Percentiles rank a stretch among this genome's conserved stretches.
Evolutionary conservation across 2,888 invertebrate genomes (phyloP).

Genomic region (Melanophora roralis): DNA sequence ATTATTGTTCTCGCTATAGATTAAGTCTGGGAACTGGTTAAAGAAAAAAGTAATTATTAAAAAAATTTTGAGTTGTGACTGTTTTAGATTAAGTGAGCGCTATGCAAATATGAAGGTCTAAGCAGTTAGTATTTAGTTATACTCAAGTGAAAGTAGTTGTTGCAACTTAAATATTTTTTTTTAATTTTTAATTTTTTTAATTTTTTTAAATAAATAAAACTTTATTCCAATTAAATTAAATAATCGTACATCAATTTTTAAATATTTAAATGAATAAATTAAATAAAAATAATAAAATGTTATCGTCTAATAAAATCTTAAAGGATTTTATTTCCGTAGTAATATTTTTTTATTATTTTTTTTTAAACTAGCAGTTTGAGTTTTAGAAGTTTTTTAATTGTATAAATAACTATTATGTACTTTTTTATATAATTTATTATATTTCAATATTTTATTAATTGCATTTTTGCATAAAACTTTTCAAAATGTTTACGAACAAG

Average conservation of each 20-base stretch:
- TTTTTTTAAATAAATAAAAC: background rate
- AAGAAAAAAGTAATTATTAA: no score
- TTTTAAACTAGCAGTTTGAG: background rate
- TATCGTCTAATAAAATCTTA: background rate
- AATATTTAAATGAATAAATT: background rate
- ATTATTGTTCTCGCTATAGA: no score
- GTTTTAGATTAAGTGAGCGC: no score
- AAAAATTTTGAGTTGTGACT: no score
- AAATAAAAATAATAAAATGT: background rate
- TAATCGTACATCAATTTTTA: background rate
- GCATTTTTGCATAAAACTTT: background rate
- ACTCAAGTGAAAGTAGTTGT: background rate
- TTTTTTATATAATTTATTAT: background rate
- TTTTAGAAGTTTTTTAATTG: background rate
- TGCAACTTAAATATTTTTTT: no score
- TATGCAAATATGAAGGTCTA: background rate
- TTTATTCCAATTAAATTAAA: background rate
- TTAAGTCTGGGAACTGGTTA: no score
- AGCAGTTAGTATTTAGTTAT: no score
- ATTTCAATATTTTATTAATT: conserved; percentile 3
- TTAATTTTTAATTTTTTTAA: no score
- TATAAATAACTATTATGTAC: background rate
- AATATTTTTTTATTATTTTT: background rate
- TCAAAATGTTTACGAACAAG: background rate
- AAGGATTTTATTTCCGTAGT: conserved; percentile 24